phyloP scores from a whole-genome alignment of 1,140 invertebrate genomes.

The Bombus waltoni region DNA sequence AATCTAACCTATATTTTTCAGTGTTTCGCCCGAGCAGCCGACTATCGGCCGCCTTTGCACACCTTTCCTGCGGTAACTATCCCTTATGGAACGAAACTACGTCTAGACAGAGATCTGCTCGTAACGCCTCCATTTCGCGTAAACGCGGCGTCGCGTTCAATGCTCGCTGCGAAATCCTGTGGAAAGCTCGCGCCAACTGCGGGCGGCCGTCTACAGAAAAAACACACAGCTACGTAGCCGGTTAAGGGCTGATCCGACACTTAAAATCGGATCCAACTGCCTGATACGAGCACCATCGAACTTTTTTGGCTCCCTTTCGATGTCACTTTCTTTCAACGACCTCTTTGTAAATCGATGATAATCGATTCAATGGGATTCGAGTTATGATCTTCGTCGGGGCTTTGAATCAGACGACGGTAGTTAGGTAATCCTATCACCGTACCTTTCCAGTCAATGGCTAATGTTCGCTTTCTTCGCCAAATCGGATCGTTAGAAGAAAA shows the following conservation, averaged over 20 bases:
- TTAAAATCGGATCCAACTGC: too few species aligned
- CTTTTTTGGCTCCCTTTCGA: too few species aligned
- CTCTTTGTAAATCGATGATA: neutral
- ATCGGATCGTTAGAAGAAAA: neutral
- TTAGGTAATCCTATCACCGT: neutral
- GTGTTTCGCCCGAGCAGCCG: slow-evolving; percentile 38
- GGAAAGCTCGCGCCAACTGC: neutral
- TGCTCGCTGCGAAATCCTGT: neutral
- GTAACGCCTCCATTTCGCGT: neutral
- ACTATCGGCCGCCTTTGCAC: slow-evolving; percentile 34
- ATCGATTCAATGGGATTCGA: neutral
- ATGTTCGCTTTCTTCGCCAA: neutral
- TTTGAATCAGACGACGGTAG: neutral
- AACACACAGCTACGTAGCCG: too few species aligned
- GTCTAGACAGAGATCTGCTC: slow-evolving; percentile 29
- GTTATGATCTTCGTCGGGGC: neutral
- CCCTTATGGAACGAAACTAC: neutral
- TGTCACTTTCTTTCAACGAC: too few species aligned
- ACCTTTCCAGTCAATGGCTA: neutral
- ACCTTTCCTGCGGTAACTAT: slow-evolving; percentile 12
- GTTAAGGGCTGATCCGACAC: too few species aligned
- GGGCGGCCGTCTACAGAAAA: too few species aligned
- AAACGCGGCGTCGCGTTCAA: neutral
- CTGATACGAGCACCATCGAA: too few species aligned
- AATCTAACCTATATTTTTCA: slow-evolving; percentile 72